Evolutionary conservation across 1,140 invertebrate genomes (phyloP).

Genomic region (Papilio xuthus): DNA sequence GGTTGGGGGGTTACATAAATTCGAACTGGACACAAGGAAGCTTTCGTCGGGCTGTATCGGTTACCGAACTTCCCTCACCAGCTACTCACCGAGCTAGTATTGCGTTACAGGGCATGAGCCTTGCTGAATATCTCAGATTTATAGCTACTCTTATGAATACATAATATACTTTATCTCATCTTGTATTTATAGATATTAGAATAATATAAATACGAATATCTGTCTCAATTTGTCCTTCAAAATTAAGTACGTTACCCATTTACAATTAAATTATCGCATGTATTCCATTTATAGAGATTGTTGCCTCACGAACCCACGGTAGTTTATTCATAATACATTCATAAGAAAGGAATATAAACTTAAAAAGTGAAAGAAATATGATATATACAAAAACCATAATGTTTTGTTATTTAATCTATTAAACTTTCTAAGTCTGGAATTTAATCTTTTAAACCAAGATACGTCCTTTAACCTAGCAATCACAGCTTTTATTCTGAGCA

Average conservation of each 20-base stretch:
- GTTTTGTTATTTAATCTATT: background rate
- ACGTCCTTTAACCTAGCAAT: slow-evolving; percentile 7
- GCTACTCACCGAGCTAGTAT: background rate
- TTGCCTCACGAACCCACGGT: no score
- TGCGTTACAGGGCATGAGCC: background rate
- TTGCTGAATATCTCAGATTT: background rate
- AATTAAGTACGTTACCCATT: no score
- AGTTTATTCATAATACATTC: no score
- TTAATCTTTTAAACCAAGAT: background rate
- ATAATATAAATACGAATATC: no score
- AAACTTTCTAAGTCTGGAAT: background rate
- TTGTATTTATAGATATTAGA: background rate
- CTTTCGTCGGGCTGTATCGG: slow-evolving; percentile 49
- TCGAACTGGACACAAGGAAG: slow-evolving; percentile 15
- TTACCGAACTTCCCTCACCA: slow-evolving; percentile 40
- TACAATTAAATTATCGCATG: no score
- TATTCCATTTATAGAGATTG: no score
- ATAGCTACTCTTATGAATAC: background rate
- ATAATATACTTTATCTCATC: no score
- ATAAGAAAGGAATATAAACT: no score
- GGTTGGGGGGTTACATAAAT: slow-evolving; percentile 14
- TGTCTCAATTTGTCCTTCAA: background rate
- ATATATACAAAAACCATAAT: no score
- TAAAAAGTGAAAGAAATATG: no score
- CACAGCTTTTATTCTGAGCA: background rate